A percentile compares a stretch with the other conserved stretches of the same genome.
phyloP scores from a whole-genome alignment of 2,797 vertebrate species.

The Phataginus tricuspis region DNA sequence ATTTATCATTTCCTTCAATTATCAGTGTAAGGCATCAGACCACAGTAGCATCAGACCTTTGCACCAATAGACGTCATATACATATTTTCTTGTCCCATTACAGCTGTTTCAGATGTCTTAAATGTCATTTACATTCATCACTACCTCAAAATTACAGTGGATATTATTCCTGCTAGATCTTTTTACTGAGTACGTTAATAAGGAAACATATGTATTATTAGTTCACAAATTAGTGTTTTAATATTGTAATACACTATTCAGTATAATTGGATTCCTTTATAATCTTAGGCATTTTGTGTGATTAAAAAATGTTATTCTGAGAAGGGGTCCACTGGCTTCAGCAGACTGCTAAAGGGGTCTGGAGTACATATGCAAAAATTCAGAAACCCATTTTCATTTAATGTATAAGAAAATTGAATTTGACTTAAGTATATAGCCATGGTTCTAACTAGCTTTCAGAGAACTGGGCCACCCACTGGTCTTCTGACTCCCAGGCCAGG shows the following conservation, averaged over 20 bases:
- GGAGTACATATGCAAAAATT: not conserved
- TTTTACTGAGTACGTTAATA: not conserved
- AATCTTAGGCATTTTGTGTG: slow-evolving; percentile 5
- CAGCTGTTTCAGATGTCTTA: not conserved
- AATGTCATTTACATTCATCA: not conserved
- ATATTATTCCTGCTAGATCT: not conserved
- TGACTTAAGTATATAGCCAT: not conserved
- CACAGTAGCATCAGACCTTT: not conserved
- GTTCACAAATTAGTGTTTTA: slow-evolving; percentile 19
- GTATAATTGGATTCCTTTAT: slow-evolving; percentile 11
- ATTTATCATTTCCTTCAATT: not conserved
- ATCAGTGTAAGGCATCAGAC: not conserved
- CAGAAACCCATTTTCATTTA: not conserved
- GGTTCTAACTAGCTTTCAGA: not conserved
- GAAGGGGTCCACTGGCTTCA: not conserved
- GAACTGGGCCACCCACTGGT: not conserved
- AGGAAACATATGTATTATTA: not conserved
- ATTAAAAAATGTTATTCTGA: not conserved
- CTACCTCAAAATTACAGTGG: not conserved
- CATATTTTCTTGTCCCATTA: not conserved
- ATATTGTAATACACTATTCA: not conserved
- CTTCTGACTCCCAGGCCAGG: not conserved
- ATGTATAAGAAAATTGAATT: not conserved
- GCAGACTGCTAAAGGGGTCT: not conserved
- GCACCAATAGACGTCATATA: not conserved